Percentiles rank a stretch among this genome's conserved stretches.
Conservation (phyloP, 2,888 invertebrate species). For the Bugulina stolonifera region DNA sequence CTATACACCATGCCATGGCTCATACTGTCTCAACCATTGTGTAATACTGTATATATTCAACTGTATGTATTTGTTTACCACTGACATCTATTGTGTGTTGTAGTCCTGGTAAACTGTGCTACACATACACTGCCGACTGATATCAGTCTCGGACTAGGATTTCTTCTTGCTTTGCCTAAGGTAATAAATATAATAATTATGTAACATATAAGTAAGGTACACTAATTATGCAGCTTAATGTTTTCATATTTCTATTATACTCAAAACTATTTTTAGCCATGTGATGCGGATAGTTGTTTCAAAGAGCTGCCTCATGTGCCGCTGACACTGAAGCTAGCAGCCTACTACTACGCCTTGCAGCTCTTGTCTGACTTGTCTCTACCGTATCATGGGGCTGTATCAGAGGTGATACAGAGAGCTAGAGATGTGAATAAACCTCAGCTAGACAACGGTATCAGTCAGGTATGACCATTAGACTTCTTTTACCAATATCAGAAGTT, state of each 20-base stretch:
- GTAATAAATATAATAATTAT: too few species aligned
- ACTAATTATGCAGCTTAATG: background rate
- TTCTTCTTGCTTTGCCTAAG: conserved; percentile 55
- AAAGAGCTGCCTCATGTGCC: conserved; percentile 48
- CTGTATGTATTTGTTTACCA: too few species aligned
- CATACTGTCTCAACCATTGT: too few species aligned
- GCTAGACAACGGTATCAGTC: background rate
- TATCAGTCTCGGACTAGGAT: conserved; percentile 56
- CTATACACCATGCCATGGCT: too few species aligned
- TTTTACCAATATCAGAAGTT: too few species aligned
- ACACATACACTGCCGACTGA: conserved; percentile 56
- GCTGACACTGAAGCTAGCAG: conserved; percentile 51
- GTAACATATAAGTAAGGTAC: too few species aligned
- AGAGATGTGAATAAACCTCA: background rate
- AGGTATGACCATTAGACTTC: too few species aligned
- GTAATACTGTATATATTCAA: too few species aligned
- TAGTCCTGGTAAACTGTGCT: conserved; percentile 57
- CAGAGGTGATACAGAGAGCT: background rate
- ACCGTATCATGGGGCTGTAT: background rate
- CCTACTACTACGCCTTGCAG: conserved; percentile 53
- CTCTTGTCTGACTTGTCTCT: conserved; percentile 28
- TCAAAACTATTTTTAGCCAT: conserved; percentile 33
- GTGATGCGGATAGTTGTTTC: conserved; percentile 48
- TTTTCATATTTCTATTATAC: background rate
- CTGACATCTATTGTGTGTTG: too few species aligned